A percentile compares a stretch with the other conserved stretches of the same genome.
These are phyloP conservation scores for Calcarius ornatus DNA, from an alignment of 2,113 vertebrate genomes.

Conservation along the genomic window DNA sequence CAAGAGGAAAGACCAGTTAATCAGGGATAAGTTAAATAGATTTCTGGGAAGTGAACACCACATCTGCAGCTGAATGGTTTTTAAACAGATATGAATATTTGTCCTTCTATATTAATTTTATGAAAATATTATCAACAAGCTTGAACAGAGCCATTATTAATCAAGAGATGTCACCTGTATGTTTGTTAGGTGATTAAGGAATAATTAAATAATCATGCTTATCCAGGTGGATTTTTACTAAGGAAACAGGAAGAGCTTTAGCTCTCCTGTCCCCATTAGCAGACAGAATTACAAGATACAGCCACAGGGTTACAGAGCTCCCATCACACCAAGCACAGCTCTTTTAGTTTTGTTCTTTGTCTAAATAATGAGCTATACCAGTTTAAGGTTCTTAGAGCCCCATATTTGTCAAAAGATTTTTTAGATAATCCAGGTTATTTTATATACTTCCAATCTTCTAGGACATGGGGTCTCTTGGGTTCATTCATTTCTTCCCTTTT, in stretches of 20 bases:
- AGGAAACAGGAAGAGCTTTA: neutral
- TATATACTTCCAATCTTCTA: neutral
- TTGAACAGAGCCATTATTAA: neutral
- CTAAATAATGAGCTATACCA: neutral
- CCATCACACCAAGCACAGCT: neutral
- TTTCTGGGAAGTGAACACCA: neutral
- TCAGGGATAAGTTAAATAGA: neutral
- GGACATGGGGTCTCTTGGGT: neutral
- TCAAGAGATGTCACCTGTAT: neutral
- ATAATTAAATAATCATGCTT: neutral
- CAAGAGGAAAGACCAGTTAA: neutral
- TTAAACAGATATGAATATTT: neutral
- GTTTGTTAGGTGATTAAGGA: neutral
- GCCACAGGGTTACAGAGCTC: neutral
- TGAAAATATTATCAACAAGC: neutral
- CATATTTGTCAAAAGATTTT: neutral
- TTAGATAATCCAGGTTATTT: neutral
- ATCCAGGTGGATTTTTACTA: neutral
- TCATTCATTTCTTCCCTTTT: neutral
- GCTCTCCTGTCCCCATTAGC: accelerated
- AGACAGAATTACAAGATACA: neutral
- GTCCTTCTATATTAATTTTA: neutral
- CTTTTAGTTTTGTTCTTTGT: neutral
- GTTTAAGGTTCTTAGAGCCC: neutral
- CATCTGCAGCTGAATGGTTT: neutral